Evolutionary conservation across 2,888 invertebrate species (phyloP).

Genomic region (Cheilosia pagana): DNA sequence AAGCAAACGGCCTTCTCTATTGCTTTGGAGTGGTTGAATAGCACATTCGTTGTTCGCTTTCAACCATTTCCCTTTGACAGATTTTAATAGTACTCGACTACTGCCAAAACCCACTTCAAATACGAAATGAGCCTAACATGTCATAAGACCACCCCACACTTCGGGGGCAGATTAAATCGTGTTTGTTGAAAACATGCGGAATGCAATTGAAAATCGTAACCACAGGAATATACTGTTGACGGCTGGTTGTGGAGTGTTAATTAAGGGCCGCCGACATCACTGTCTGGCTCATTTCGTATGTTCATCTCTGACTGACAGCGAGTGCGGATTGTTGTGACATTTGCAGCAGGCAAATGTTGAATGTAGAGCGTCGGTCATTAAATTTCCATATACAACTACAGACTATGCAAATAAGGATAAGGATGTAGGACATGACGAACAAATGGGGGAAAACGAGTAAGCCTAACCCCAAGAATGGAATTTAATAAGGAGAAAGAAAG

Average conservation of each 20-base stretch:
- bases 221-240: constrained; percentile 12
- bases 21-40: too few relatives aligned
- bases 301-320: constrained; percentile 34
- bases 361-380: constrained; percentile 22
- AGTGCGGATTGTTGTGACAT: constrained; percentile 37
- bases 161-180: constrained; percentile 33
- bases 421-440: constrained; percentile 13
- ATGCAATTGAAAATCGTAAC: constrained; percentile 60
- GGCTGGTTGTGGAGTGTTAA: constrained; percentile 50
- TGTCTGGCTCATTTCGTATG: constrained; percentile 45
- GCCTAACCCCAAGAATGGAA: constrained; percentile 30
- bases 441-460: constrained; percentile 12
- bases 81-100: neutral
- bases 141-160: constrained; percentile 12
- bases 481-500: constrained; percentile 48
- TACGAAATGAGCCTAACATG: constrained; percentile 14
- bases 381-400: constrained; percentile 25
- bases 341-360: neutral
- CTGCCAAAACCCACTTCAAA: constrained; percentile 3
- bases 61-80: neutral
- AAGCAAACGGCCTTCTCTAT: too few relatives aligned
- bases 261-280: constrained; percentile 57
- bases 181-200: constrained; percentile 36
- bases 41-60: neutral
- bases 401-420: constrained; percentile 1